A percentile compares a stretch with the other conserved stretches of the same genome.
phyloP scores from a whole-genome alignment of 2,888 invertebrate genomes.

The Aporophyla lueneburgensis region DNA sequence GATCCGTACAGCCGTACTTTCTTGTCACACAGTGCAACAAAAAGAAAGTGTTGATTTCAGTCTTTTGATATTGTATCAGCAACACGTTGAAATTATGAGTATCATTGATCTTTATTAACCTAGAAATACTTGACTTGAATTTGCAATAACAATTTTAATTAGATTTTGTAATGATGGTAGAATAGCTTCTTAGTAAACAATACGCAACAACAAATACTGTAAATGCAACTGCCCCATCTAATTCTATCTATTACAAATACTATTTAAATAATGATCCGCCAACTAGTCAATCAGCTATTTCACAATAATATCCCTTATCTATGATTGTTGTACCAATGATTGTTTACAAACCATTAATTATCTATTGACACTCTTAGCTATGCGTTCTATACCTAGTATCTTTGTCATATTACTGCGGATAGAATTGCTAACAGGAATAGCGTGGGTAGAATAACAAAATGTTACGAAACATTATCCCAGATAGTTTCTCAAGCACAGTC shows the following conservation, averaged over 20 bases:
- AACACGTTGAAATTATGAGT: not conserved
- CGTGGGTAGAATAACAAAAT: conserved; percentile 22
- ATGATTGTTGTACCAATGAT: conserved; percentile 1
- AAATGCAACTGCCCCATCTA: not conserved
- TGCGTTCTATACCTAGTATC: not conserved
- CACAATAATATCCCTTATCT: conserved; percentile 23
- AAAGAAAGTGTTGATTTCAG: not conserved
- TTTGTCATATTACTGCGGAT: conserved; percentile 4
- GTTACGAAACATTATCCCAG: conserved; percentile 2
- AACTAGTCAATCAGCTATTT: not conserved
- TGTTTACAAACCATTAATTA: conserved; percentile 32
- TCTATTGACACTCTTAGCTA: not conserved
- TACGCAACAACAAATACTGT: conserved; percentile 1
- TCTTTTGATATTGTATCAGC: not conserved
- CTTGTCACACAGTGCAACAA: not conserved
- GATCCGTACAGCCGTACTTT: not conserved
- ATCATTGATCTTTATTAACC: not conserved
- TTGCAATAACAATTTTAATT: not conserved
- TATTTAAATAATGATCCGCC: not conserved
- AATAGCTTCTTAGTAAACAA: conserved; percentile 2
- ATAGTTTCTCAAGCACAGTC: conserved; percentile 13
- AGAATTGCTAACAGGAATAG: conserved; percentile 23
- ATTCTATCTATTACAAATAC: not conserved
- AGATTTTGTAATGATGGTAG: not conserved
- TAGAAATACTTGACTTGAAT: not conserved